Base-by-base conservation (phyloP, 2,888 invertebrate species). In the Pherbina coryleti region DNA sequence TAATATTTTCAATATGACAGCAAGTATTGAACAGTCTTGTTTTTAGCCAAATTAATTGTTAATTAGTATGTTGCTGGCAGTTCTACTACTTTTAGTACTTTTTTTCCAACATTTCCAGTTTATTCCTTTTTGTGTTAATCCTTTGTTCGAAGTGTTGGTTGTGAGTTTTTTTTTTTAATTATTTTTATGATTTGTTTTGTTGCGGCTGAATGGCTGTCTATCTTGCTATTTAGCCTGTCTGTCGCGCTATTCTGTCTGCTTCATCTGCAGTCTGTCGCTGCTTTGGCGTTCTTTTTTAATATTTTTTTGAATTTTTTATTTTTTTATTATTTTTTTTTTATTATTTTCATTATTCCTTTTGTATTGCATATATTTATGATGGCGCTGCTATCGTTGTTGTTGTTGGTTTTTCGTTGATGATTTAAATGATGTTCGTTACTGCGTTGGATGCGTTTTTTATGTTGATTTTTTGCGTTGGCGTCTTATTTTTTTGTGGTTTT, bases 361-460 rank as follows among this genome's bases (percentile, higher is more conserved):
- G 60, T 60, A 60, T 73, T 73, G 22, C 22, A 53, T 66, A 53
- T 66, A 22, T 75, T 75, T 66, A 62, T 62, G 73, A 75, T 75
- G 75, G 34, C 66, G 51, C 44, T 62, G 25, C 51, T 49, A 11
- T 51, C 49, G 17, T 75, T 75, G 31, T 66, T 66, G 19, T 75
- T 75, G 34, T 75, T 53, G 49, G 66, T 31, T 17, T 66, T 75
- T 62, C 28, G 28, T 57, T 73, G 62, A 22, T 44, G 37, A 73
- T 34, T 75, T 66, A 75, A 75, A 66, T 66, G 64, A 51, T 64
- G 51, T 34, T 64, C 64, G 49, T 74, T 31, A 28, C 37, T 75
- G 66, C 75, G 75, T 75, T 75, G 75, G 64, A 53, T 75, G 66
- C 57, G 25, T 73, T 75, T 74, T 53, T 51, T 66, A 75, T 53